phyloP scores from a whole-genome alignment of 2,888 invertebrate species.

The Strigamia transsilvanica region DNA sequence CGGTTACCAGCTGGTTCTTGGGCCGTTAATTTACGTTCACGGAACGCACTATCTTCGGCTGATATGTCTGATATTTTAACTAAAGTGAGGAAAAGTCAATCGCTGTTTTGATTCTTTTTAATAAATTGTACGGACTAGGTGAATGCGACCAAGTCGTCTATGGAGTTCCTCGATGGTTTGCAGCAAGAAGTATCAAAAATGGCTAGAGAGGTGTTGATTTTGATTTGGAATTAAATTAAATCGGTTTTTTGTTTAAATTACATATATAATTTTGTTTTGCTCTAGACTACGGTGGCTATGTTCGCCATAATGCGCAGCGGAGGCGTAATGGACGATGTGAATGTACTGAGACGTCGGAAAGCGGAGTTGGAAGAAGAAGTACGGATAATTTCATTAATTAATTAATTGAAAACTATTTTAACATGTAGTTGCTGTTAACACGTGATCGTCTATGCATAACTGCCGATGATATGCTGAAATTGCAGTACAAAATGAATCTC shows the following conservation, averaged over 20 bases:
- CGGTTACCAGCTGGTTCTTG: background rate
- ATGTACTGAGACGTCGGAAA: background rate
- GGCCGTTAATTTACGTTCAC: background rate
- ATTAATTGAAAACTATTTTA: background rate
- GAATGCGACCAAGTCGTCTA: background rate
- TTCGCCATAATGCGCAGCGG: background rate
- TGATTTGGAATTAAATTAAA: background rate
- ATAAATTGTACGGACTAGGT: background rate
- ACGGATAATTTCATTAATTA: background rate
- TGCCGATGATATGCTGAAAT: background rate
- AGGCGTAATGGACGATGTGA: background rate
- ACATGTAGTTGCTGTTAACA: background rate
- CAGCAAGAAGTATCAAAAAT: background rate
- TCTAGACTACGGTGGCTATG: background rate
- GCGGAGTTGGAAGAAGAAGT: conserved; percentile 31
- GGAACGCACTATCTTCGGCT: background rate
- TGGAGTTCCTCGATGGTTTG: background rate
- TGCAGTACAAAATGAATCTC: background rate
- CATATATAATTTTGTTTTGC: background rate
- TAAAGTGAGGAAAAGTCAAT: background rate
- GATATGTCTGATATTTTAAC: background rate
- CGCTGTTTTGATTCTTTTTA: background rate
- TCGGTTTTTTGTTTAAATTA: background rate
- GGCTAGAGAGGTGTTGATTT: background rate
- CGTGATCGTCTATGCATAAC: conserved; percentile 1